These are phyloP conservation scores for Mechanitis messenoides DNA, from an alignment of 2,888 invertebrate species.

Conservation along the genomic window DNA sequence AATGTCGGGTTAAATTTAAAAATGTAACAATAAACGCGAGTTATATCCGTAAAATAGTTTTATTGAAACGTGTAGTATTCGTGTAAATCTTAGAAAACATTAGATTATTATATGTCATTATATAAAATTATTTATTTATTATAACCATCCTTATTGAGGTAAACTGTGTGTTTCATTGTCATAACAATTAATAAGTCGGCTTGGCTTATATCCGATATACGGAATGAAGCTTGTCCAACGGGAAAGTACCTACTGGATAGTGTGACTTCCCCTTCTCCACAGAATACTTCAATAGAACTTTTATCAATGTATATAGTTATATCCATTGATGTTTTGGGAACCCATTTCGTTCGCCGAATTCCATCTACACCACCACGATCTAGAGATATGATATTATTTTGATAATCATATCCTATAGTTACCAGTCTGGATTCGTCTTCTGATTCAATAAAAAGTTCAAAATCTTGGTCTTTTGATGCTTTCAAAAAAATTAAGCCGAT, in stretches of 20 bases:
- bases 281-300: slow-evolving; percentile 65
- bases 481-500: slow-evolving; percentile 44
- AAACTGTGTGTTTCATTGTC: slow-evolving; percentile 10
- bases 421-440: slow-evolving; percentile 47
- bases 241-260: slow-evolving; percentile 62
- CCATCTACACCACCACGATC: slow-evolving; percentile 50
- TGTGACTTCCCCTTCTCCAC: slow-evolving; percentile 67
- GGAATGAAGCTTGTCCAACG: slow-evolving; percentile 42
- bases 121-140: too few species aligned
- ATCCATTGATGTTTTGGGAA: slow-evolving; percentile 39
- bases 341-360: slow-evolving; percentile 61
- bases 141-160: not conserved
- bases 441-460: slow-evolving; percentile 52
- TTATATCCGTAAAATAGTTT: too few species aligned
- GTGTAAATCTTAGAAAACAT: too few species aligned
- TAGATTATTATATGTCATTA: too few species aligned
- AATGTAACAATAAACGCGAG: too few species aligned
- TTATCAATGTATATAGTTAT: slow-evolving; percentile 64
- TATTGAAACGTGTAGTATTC: too few species aligned
- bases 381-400: slow-evolving; percentile 48
- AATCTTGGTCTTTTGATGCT: slow-evolving; percentile 42
- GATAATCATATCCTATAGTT: slow-evolving; percentile 49
- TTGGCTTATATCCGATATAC: slow-evolving; percentile 30
- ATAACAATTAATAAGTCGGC: slow-evolving; percentile 7
- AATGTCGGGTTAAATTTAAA: too few species aligned